Base-by-base conservation (phyloP, 2,888 invertebrate genomes). In the Drosophila trichaetosa region DNA sequence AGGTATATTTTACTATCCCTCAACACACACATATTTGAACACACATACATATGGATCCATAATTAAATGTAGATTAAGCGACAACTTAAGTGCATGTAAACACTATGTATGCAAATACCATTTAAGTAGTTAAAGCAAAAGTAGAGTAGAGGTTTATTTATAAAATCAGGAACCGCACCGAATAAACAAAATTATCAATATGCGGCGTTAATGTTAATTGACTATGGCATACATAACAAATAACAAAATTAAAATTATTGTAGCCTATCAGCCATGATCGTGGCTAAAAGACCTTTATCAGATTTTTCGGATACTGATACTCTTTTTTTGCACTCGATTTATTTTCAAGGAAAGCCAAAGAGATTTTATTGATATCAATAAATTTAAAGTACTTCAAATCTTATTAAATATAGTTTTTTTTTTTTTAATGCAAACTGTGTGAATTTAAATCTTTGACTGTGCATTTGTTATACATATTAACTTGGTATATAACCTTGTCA, bases 361-460 rank as follows among this genome's bases (percentile, higher is more conserved):
- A 34, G n/a, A 10, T 31, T 40, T 64, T 33, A 18, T 58, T 49
- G 31, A 33, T 42, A 31, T 52, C 8, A 52, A 24, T 31, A n/a
- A 24, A 31, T 42, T 36, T 16, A n/a, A 66, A 34, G 18, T 34
- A 36, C n/a, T 11, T 63, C 24, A 8, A 24, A n/a, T 42, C 29
- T 60, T 34, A 49, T n/a, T 2, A 16, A 27, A 36, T 46, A 11
- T 5, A n/a, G 10, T 2, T 27, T 21, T 31, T 13, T 34, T 0
- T 53, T 11, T 31, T 38, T 16, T 31, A 24, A 11, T 27, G 24
- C 6, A 21, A 63, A 46, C 8, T 60, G 29, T 21, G 42, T 52
- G 42, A 38, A 48, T 29, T 16, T 27, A 52, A 46, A 13, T 64
- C n/a, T 24, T 58, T 67, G 61, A 48, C 31, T 62, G 60, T 54